Evolutionary conservation across 2,888 invertebrate species (phyloP).

Genomic region (Caenorhabditis panamensis): DNA sequence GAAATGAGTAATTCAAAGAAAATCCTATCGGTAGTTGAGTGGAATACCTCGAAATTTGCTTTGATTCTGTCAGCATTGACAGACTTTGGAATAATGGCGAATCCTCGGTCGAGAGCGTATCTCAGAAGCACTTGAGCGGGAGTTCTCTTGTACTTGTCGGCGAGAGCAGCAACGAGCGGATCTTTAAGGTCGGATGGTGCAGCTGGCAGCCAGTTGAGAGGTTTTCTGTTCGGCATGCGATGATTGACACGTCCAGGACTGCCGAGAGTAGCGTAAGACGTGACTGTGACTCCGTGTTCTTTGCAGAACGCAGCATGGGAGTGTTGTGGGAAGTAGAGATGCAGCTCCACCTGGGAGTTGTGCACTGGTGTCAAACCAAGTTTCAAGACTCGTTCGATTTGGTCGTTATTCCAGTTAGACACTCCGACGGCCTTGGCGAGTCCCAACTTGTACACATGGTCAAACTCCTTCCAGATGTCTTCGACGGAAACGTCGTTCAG

Average conservation of each 20-base stretch:
- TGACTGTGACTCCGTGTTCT: conserved; percentile 84
- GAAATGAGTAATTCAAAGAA: neutral
- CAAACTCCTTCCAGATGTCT: conserved; percentile 75
- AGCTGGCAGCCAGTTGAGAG: conserved; percentile 42
- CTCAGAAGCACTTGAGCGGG: conserved; percentile 64
- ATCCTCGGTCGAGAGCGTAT: conserved; percentile 36
- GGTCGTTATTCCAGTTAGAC: conserved; percentile 89
- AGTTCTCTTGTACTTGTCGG: conserved; percentile 67
- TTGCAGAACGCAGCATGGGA: conserved; percentile 84
- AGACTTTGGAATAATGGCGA: conserved; percentile 57
- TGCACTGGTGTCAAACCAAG: conserved; percentile 76
- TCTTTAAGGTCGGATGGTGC: conserved; percentile 60
- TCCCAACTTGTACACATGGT: conserved; percentile 85
- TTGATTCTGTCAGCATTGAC: conserved; percentile 30
- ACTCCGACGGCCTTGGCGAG: conserved; percentile 89
- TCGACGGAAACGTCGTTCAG: conserved; percentile 67
- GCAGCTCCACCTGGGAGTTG: conserved; percentile 87
- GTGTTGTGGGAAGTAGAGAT: conserved; percentile 88
- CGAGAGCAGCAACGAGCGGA: conserved; percentile 82
- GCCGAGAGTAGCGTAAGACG: conserved; percentile 82
- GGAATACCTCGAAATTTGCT: conserved; percentile 33
- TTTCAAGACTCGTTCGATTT: conserved; percentile 85
- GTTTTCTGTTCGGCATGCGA: conserved; percentile 63
- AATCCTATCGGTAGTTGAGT: neutral
- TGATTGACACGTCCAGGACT: conserved; percentile 78